A percentile compares a stretch with the other conserved stretches of the same genome.
Evolutionary conservation across 2,797 vertebrate genomes (phyloP).

Genomic region (Tinamus major): DNA sequence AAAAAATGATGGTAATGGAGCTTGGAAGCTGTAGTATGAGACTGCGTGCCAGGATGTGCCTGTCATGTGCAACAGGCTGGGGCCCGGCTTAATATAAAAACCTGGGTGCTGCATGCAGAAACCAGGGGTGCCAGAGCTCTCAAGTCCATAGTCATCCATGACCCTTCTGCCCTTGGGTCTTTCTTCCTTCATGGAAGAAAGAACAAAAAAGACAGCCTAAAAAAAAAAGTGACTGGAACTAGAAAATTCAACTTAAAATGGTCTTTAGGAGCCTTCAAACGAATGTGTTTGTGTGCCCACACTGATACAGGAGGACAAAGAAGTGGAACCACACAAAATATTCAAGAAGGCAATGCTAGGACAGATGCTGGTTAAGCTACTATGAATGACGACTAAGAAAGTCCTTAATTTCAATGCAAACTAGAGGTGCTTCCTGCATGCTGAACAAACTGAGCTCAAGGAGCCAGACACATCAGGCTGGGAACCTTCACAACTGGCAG

Average conservation of each 20-base stretch:
- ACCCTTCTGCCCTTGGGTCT: neutral
- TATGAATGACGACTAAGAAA: neutral
- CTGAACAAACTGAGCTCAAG: too few relatives aligned
- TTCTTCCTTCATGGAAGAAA: neutral
- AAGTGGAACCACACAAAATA: neutral
- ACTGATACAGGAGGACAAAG: neutral
- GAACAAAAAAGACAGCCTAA: neutral
- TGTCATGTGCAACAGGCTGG: neutral
- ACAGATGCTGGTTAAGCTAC: neutral
- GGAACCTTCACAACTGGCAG: neutral
- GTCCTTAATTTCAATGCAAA: neutral
- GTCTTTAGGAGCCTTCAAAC: neutral
- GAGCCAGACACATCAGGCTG: too few relatives aligned
- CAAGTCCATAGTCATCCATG: neutral
- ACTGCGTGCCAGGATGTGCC: neutral
- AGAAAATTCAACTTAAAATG: neutral
- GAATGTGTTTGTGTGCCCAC: neutral
- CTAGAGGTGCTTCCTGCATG: neutral
- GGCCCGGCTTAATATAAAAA: neutral
- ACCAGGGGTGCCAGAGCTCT: neutral
- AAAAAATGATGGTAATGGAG: too few relatives aligned
- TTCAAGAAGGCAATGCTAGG: neutral
- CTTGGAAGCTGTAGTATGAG: neutral
- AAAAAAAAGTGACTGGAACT: neutral
- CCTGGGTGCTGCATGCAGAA: accelerated